phyloP scores from a whole-genome alignment of 2,797 vertebrate species.

The Xiphophorus birchmanni region DNA sequence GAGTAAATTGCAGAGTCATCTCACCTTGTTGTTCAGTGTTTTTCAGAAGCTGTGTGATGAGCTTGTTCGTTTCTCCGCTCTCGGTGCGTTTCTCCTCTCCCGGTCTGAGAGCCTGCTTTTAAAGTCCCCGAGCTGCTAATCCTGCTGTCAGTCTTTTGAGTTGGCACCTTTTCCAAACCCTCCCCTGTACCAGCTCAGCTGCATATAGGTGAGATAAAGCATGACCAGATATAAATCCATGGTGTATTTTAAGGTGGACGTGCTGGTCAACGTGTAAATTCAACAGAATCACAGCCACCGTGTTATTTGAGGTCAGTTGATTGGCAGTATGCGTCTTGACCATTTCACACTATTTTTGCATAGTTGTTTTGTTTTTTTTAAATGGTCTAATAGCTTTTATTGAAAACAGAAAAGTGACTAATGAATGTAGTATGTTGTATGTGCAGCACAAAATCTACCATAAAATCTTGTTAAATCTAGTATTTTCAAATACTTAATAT shows the following conservation, averaged over 20 bases:
- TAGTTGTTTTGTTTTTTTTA: too few species aligned
- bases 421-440: neutral
- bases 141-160: conserved; percentile 23
- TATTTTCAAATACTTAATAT: too few species aligned
- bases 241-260: conserved; percentile 16
- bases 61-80: conserved; percentile 7
- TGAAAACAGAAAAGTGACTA: neutral
- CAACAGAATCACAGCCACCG: neutral
- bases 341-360: neutral
- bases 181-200: conserved; percentile 42
- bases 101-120: conserved; percentile 40
- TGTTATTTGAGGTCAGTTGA: conserved; percentile 1
- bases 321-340: neutral
- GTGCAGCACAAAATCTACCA: too few species aligned
- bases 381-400: neutral
- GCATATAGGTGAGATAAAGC: conserved; percentile 48
- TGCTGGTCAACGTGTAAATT: conserved; percentile 7
- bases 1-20: conserved; percentile 29
- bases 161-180: conserved; percentile 32
- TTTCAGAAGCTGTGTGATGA: conserved; percentile 27
- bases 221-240: conserved; percentile 25
- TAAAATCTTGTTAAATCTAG: too few species aligned
- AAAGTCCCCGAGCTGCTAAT: conserved; percentile 56
- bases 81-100: conserved; percentile 15
- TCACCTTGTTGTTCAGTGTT: conserved; percentile 43